phyloP scores from a whole-genome alignment of 2,113 vertebrate genomes.

The Pomatorhinus ruficollis region DNA sequence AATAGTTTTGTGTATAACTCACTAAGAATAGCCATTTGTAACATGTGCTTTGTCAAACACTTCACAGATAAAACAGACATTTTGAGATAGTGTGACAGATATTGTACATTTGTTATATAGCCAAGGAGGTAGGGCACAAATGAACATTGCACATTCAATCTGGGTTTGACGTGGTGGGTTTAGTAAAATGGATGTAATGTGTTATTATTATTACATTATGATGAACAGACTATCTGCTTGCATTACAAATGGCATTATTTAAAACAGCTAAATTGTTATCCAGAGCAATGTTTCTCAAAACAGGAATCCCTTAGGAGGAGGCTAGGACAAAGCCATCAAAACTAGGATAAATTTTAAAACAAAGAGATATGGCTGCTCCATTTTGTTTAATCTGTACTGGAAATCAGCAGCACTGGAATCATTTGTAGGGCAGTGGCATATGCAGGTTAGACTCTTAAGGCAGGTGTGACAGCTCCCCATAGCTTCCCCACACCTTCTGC shows the following conservation, averaged over 20 bases:
- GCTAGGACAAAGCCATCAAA: background rate
- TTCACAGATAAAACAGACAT: constrained; percentile 25
- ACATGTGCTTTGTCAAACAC: constrained; percentile 1
- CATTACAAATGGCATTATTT: constrained; percentile 20
- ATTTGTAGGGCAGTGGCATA: background rate
- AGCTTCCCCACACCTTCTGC: background rate
- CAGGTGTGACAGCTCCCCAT: no score
- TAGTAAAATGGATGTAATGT: background rate
- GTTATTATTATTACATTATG: background rate
- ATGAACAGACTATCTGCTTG: background rate
- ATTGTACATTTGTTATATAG: background rate
- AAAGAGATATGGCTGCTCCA: rapidly evolving
- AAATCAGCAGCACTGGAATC: background rate
- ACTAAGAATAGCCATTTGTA: background rate
- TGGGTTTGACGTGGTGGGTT: background rate
- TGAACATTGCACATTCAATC: background rate
- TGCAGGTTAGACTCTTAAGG: background rate
- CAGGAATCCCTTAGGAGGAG: background rate
- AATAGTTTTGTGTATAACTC: background rate
- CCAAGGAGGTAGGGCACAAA: background rate
- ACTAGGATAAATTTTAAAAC: background rate
- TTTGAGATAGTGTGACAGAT: constrained; percentile 29
- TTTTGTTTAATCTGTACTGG: background rate
- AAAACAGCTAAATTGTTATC: background rate
- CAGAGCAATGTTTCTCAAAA: background rate